Percentiles rank a stretch among this genome's conserved stretches.
Conservation (phyloP, 2,888 invertebrate genomes). For the Sclerodermus sp. region DNA sequence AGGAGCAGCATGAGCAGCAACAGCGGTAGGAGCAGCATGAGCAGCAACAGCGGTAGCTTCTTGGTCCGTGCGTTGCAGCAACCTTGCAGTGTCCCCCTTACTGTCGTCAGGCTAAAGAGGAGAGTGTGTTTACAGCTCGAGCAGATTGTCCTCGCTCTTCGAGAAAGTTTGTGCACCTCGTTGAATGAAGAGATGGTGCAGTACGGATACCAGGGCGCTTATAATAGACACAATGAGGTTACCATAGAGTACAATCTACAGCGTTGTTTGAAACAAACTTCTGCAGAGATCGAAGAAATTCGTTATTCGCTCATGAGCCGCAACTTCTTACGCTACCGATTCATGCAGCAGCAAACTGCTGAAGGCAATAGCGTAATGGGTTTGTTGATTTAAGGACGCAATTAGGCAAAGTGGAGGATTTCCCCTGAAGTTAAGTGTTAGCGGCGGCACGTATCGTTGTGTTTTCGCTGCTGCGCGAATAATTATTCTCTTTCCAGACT, state of each 20-base stretch:
- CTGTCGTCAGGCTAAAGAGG: not conserved
- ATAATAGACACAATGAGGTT: conserved; percentile 25
- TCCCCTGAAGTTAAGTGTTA: conserved; percentile 28
- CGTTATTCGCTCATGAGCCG: no score
- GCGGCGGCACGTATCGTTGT: conserved; percentile 20
- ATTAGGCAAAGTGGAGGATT: conserved; percentile 36
- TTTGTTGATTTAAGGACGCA: conserved; percentile 35
- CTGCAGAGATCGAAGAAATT: no score
- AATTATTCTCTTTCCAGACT: conserved; percentile 23
- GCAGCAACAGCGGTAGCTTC: no score
- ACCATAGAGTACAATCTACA: conserved; percentile 12
- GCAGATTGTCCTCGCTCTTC: not conserved
- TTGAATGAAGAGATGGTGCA: conserved; percentile 15
- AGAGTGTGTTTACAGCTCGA: not conserved
- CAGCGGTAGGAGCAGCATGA: no score
- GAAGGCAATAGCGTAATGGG: conserved; percentile 35
- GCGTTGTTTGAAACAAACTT: no score
- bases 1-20: no score
- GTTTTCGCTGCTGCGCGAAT: conserved; percentile 29
- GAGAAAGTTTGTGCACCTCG: conserved; percentile 25
- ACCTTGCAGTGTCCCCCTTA: not conserved
- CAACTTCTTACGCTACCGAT: not conserved
- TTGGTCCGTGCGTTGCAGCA: no score
- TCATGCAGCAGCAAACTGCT: not conserved
- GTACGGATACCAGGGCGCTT: conserved; percentile 15